Evolutionary conservation across 2,113 vertebrate species (phyloP).

Genomic region (Zeus faber): DNA sequence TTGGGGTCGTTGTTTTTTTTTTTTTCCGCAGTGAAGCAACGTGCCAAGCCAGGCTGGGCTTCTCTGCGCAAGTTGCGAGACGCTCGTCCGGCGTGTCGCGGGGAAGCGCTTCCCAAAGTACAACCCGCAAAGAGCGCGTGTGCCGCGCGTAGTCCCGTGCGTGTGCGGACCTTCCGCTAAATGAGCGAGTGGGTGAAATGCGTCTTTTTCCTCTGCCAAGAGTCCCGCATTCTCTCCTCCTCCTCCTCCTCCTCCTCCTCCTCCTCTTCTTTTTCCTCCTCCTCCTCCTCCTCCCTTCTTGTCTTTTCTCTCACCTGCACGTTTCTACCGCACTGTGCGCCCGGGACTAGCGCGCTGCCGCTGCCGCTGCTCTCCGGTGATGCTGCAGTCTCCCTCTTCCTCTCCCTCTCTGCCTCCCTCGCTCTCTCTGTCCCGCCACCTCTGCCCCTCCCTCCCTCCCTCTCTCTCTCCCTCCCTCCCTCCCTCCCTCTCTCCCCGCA

Average conservation of each 20-base stretch:
- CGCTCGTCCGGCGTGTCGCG: no score
- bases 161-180: constrained; percentile 42
- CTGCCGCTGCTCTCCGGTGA: constrained; percentile 80
- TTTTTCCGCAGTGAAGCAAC: constrained; percentile 67
- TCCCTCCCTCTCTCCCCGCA: constrained; percentile 72
- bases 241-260: constrained; percentile 56
- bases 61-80: constrained; percentile 62
- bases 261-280: no score
- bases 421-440: constrained; percentile 7
- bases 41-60: constrained; percentile 66
- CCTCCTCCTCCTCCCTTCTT: constrained; percentile 48
- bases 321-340: constrained; percentile 81
- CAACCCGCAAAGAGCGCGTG: no score
- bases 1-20: no score
- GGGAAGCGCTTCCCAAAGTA: no score
- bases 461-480: constrained; percentile 66
- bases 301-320: constrained; percentile 87
- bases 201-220: constrained; percentile 78
- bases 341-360: constrained; percentile 59
- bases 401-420: constrained; percentile 54
- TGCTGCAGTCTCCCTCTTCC: constrained; percentile 82
- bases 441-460: constrained; percentile 65
- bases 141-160: constrained; percentile 43
- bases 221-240: constrained; percentile 86
- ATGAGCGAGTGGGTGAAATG: constrained; percentile 67